Evolutionary conservation across 1,140 invertebrate species (phyloP).

Genomic region (Lithobius niger): DNA sequence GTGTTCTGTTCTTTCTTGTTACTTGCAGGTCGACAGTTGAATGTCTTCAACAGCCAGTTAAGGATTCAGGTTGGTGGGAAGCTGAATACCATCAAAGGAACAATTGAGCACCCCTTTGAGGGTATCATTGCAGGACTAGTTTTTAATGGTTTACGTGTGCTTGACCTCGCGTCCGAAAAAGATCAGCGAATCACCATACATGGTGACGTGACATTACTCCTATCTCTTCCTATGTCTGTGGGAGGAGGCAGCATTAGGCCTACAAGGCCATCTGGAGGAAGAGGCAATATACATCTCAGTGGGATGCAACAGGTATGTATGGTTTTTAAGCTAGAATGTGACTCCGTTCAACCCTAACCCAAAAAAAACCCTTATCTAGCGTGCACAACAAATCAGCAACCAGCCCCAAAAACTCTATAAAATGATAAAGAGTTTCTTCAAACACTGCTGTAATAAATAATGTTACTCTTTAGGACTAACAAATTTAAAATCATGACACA

Average conservation of each 20-base stretch:
- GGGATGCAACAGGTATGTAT: slow-evolving; percentile 60
- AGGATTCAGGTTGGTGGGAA: slow-evolving; percentile 79
- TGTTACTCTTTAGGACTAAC: too few relatives aligned
- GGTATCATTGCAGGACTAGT: slow-evolving; percentile 79
- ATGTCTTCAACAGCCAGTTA: slow-evolving; percentile 84
- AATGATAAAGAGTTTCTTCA: too few relatives aligned
- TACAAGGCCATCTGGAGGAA: slow-evolving; percentile 12
- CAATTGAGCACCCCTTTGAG: slow-evolving; percentile 58
- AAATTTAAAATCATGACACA: too few relatives aligned
- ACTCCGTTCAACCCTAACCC: too few relatives aligned
- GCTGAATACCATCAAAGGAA: slow-evolving; percentile 46
- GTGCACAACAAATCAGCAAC: too few relatives aligned
- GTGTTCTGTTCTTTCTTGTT: slow-evolving; percentile 11
- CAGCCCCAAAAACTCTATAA: too few relatives aligned
- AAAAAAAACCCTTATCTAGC: too few relatives aligned
- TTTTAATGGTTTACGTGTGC: slow-evolving; percentile 65
- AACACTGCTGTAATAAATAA: too few relatives aligned
- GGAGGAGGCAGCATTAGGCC: background rate
- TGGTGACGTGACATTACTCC: slow-evolving; percentile 31
- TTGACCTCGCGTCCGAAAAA: slow-evolving; percentile 69
- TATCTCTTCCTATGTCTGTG: slow-evolving; percentile 20
- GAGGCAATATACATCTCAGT: slow-evolving; percentile 42
- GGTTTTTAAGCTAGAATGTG: too few relatives aligned
- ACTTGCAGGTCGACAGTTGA: slow-evolving; percentile 61
- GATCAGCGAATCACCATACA: slow-evolving; percentile 55